Base-by-base conservation (phyloP, 1,140 invertebrate species). In the Saxidomus purpurata region DNA sequence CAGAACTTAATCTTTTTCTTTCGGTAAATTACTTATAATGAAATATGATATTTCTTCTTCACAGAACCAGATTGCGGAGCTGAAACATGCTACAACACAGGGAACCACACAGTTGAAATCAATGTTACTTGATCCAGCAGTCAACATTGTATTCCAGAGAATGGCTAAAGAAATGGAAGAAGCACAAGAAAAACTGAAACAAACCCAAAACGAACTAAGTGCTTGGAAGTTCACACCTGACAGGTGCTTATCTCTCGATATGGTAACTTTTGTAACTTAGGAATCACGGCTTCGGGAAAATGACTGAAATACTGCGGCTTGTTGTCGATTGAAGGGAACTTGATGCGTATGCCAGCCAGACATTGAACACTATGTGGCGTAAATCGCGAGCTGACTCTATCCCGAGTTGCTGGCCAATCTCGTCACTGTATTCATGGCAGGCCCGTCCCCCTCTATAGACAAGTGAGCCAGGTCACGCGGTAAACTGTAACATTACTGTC, bases 181-280 rank as follows among this genome's bases (percentile, higher is more conserved):
- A 59, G 98, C 98, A 15, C 98, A 98, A 96, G 97, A 98, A 59
- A 98, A 98, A 96, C 96, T 99, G 85, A 98, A 99, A 96, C 98
- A 99, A 96, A 99, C 98, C 36, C 99, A 99, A 96, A 99, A 99
- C 96, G 99, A 99, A 97, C 96, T 99, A 36, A 98, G 98, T 89
- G 99, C 99, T 0, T 99, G 99, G 99, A 99, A 99, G 96, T 99
- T 99, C 95, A 99, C 99, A 28, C 98, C 99, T 43, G 99, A 99
- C 96, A 99, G 98, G 97, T 98, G 95, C 92, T 91, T 94, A 94
- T 94, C 89, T 84, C 74, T 43, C 69, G 47, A 74, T 52, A 47
- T 69, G 47, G 91, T 92, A 92, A 92, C 90, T 87, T 92, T 92
- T 89, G 76, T 92, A 91, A 90, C 86, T 71, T 90, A 77, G 84